Base-by-base conservation (phyloP, 1,140 invertebrate species). In the Caenorhabditis tropicalis region DNA sequence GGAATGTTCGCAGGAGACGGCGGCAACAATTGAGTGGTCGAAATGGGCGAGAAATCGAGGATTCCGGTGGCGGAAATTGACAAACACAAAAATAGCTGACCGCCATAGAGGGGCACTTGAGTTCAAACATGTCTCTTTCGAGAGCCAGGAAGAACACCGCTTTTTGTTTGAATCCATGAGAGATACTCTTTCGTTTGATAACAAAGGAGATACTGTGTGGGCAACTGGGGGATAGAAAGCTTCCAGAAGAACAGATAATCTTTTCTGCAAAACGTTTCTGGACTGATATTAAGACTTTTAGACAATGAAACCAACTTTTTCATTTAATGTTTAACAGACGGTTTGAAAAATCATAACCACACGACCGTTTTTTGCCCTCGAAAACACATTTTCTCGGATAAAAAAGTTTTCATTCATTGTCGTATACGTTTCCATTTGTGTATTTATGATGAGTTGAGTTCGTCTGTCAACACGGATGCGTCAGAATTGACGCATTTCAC, bases 71-170 rank as follows among this genome's bases (percentile, higher is more conserved):
- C 36, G 65, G 36, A 74, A 74, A 74, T 74, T 43, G 65, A 74
- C 65, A 74, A 74, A 74, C 65, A 74, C 65, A 74, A 74, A 74
- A 74, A 74, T 74, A 74, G 65, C 65, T 74, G 65, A 43, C 65
- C 65, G 65, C 65, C 65, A 65, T n/a, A 74, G 65, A 19, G 65
- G 36, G 65, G 65, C 65, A 74, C 65, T 74, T 74, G 65, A 74
- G 65, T 74, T 74, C 65, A 46, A 74, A 74, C 65, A 74, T 74
- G 65, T 43, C 33, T 43, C 29, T 43, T 74, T 74, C 65, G 43
- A 74, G 65, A 43, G 65, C 65, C 58, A 74, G 36, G 65, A 74
- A 74, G 65, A 74, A 74, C 65, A 74, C 65, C 65, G 65, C 65
- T 74, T 74, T 74, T 74, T 74, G 65, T 74, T 74, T 36, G 19